Evolutionary conservation across 2,113 vertebrate genomes (phyloP), one percentile per base, ranked within the genome.

Genomic region (Amphiprion percula): DNA sequence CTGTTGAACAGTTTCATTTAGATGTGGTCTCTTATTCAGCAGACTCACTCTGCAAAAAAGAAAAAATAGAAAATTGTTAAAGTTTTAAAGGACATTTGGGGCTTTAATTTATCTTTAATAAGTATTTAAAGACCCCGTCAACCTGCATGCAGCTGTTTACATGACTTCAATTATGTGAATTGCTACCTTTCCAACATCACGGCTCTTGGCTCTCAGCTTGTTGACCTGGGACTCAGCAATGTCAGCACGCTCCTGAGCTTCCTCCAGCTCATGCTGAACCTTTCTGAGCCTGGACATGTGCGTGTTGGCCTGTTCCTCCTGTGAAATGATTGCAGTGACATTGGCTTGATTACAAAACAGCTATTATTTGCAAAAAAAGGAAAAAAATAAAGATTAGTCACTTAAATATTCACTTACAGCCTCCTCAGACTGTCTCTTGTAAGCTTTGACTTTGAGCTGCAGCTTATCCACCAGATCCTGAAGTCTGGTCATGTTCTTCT

Each of bases 401-500:
- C 11, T 1, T 6, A n/a, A 61, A 24, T 28, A 30, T 68, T 62
- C 0, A 77, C 84, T 82, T 26, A 91, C 90, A 58, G 88, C 84
- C 16, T 90, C 90, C 55, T 91, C 90, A 77, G 90, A 50, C 60
- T 91, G 88, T 76, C 90, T 91, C 80, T 91, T 91, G 65, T 91
- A 91, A 63, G 74, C n/a, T 52, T 90, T 91, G 15, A 91, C 87
- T 75, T 91, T 91, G 10, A 91, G 87, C 70, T 91, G 90, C 4
- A 92, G 75, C 47, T 90, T 90, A 55, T 90, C 88, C 30, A 92
- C 89, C 55, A 92, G 82, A 65, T 92, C 88, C 78, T 92, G 90
- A 68, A 92, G 90, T 73, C 90, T 89, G 30, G 0, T 7, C 12
- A 81, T 52, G 66, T 88, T 91, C 77, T 91, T 91, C 62, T 88